A percentile compares a stretch with the other conserved stretches of the same genome.
Evolutionary conservation across 2,888 invertebrate species (phyloP).

Genomic region (Iphiclides podalirius): DNA sequence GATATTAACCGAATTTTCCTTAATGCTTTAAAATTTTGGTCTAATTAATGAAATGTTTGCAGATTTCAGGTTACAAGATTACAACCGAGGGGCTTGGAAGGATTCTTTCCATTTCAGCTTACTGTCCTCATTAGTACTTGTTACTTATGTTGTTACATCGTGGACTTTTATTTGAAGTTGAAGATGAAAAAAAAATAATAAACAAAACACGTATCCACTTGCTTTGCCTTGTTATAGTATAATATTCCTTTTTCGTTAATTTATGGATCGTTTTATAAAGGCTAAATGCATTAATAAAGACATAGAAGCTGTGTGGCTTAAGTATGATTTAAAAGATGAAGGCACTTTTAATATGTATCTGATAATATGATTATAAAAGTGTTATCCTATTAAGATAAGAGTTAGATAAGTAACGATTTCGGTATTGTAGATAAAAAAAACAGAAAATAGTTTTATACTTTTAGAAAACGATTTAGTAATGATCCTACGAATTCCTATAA

Average conservation of each 20-base stretch:
- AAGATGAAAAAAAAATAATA: background rate
- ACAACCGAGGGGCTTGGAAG: conserved; percentile 54
- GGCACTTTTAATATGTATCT: background rate
- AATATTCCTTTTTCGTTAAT: too few species aligned
- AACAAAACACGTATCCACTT: conserved; percentile 3
- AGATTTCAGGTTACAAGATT: conserved; percentile 78
- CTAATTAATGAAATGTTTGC: conserved; percentile 55
- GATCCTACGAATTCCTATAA: background rate
- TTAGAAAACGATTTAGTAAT: background rate
- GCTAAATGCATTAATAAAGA: too few species aligned
- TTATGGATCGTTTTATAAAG: too few species aligned
- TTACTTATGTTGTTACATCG: conserved; percentile 23
- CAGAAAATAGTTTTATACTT: background rate
- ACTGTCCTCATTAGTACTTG: conserved; percentile 52
- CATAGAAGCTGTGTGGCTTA: background rate
- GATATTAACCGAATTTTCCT: too few species aligned
- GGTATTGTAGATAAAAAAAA: background rate
- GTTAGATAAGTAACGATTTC: background rate
- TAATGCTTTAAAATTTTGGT: conserved; percentile 18
- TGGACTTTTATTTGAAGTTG: conserved; percentile 15
- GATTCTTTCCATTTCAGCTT: conserved; percentile 43
- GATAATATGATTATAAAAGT: background rate
- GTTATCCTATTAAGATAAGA: background rate
- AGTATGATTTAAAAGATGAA: background rate
- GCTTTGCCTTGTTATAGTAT: conserved; percentile 6